phyloP scores from a whole-genome alignment of 2,113 vertebrate genomes.

The Corydoras sp. region DNA sequence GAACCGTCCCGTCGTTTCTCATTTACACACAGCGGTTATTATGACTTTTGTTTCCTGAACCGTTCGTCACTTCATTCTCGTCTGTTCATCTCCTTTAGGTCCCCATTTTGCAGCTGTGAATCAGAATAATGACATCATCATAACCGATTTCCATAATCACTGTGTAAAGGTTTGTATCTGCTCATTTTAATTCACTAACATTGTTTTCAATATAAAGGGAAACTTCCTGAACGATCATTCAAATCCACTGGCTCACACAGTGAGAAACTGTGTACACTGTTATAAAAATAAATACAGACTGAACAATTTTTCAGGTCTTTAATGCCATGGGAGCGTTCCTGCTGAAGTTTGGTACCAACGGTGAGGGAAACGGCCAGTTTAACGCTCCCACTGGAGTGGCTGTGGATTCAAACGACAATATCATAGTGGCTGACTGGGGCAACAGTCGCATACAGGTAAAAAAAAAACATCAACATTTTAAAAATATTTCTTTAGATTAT shows the following conservation, averaged over 20 bases:
- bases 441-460: conserved; percentile 95
- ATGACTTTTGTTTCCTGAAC: background rate
- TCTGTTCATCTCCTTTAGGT: conserved; percentile 61
- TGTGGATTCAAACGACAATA: conserved; percentile 91
- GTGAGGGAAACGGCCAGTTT: conserved; percentile 95
- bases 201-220: too few species aligned
- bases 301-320: conserved; percentile 75
- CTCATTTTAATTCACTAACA: background rate
- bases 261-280: background rate
- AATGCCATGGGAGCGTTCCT: conserved; percentile 93
- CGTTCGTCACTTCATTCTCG: conserved; percentile 37
- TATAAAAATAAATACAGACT: conserved; percentile 61
- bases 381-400: conserved; percentile 97
- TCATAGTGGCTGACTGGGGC: conserved; percentile 97
- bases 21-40: background rate
- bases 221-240: too few species aligned
- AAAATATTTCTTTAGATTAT: background rate
- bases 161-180: conserved; percentile 83
- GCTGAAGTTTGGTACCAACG: conserved; percentile 96
- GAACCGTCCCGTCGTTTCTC: conserved; percentile 52
- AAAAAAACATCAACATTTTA: background rate
- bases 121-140: conserved; percentile 95
- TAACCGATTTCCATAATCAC: conserved; percentile 98
- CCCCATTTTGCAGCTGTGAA: conserved; percentile 92
- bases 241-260: too few species aligned